Evolutionary conservation across 2,797 vertebrate species (phyloP).

Genomic region (Delichon dasypus): DNA sequence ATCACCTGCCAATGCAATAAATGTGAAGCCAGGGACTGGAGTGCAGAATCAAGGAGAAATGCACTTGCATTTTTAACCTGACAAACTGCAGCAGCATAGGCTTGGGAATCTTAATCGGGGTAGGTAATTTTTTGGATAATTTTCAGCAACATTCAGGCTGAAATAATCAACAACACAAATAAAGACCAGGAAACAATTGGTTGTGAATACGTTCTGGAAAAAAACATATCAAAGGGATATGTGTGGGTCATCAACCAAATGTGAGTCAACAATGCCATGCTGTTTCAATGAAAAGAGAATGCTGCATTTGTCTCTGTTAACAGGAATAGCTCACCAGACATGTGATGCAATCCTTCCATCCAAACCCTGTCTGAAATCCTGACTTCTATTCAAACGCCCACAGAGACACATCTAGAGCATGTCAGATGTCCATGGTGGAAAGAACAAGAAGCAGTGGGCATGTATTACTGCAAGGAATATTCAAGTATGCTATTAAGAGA

Average conservation of each 20-base stretch:
- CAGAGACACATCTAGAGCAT: background rate
- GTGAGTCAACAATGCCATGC: background rate
- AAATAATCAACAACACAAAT: background rate
- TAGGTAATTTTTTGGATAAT: background rate
- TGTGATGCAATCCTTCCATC: background rate
- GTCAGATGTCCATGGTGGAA: background rate
- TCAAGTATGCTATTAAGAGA: background rate
- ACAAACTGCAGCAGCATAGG: background rate
- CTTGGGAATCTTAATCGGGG: background rate
- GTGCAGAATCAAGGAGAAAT: background rate
- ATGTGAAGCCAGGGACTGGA: background rate
- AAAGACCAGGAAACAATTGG: background rate
- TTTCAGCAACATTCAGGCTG: background rate
- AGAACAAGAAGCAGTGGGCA: background rate
- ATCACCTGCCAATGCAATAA: background rate
- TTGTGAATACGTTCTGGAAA: background rate
- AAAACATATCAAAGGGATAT: background rate
- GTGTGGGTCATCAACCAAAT: background rate
- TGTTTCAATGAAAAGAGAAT: background rate
- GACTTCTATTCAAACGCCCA: background rate
- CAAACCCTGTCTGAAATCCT: background rate
- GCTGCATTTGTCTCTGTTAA: background rate
- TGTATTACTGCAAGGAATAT: background rate
- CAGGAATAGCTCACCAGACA: background rate
- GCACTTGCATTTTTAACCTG: background rate